Percentiles rank a stretch among this genome's conserved stretches.
Evolutionary conservation across 2,888 invertebrate genomes (phyloP).

Genomic region (Sphaerophoria rueppellii): DNA sequence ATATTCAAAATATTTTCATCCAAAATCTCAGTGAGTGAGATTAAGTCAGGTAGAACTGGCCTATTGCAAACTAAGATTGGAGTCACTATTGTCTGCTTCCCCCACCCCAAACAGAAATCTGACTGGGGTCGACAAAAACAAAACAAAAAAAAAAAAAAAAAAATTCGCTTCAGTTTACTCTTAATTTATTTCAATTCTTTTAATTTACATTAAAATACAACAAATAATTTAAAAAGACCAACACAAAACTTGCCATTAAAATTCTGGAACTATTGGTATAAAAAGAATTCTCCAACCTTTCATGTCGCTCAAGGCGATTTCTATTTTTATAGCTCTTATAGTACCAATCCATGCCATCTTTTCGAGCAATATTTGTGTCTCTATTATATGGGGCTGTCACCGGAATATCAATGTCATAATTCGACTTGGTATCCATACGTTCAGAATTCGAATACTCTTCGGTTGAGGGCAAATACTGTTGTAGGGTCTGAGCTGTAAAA

Average conservation of each 20-base stretch:
- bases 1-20: too few relatives aligned
- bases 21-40: too few relatives aligned
- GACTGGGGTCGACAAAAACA: too few relatives aligned
- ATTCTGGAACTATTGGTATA: constrained; percentile 12
- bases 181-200: neutral
- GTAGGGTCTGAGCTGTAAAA: constrained; percentile 78
- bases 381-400: constrained; percentile 79
- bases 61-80: too few relatives aligned
- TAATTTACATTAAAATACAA: constrained; percentile 42
- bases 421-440: constrained; percentile 41
- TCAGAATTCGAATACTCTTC: constrained; percentile 80
- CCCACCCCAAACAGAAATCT: too few relatives aligned
- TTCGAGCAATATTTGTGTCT: constrained; percentile 82
- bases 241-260: neutral
- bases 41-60: too few relatives aligned
- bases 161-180: neutral
- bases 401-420: constrained; percentile 67
- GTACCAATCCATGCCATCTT: constrained; percentile 90
- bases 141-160: too few relatives aligned
- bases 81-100: too few relatives aligned
- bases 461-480: constrained; percentile 79
- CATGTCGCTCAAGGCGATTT: constrained; percentile 62
- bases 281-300: constrained; percentile 59
- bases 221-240: constrained; percentile 49
- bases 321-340: constrained; percentile 60